Percentiles rank a stretch among this genome's conserved stretches.
Evolutionary conservation across 2,888 invertebrate genomes (phyloP).

Genomic region (Brachyptera risi): DNA sequence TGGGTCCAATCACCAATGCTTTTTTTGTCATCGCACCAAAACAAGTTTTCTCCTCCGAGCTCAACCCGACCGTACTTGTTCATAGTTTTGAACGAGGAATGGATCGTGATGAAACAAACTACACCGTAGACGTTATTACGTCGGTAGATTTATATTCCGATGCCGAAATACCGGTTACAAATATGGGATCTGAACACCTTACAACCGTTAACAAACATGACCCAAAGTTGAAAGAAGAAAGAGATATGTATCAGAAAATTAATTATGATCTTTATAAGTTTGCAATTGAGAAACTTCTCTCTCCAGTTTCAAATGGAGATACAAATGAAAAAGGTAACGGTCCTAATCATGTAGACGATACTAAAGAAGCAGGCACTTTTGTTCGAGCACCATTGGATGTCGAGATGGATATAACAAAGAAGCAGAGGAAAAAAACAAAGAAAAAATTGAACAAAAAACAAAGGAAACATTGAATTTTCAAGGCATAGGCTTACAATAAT

Average conservation of each 20-base stretch:
- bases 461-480: no score
- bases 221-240: constrained; percentile 44
- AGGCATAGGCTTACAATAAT: no score
- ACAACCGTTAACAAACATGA: constrained; percentile 34
- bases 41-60: constrained; percentile 35
- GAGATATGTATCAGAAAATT: constrained; percentile 51
- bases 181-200: no score
- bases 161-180: constrained; percentile 33
- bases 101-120: constrained; percentile 52
- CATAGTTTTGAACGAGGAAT: constrained; percentile 60
- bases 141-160: constrained; percentile 24
- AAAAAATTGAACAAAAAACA: not conserved
- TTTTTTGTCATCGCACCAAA: constrained; percentile 58
- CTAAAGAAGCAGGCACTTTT: no score
- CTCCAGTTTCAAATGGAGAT: not conserved
- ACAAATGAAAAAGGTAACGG: no score
- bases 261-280: constrained; percentile 58
- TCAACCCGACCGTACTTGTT: constrained; percentile 38
- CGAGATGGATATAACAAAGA: not conserved
- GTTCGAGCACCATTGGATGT: no score
- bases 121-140: constrained; percentile 38
- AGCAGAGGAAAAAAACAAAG: not conserved
- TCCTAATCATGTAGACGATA: no score
- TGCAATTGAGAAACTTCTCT: constrained; percentile 49
- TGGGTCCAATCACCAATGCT: constrained; percentile 71